These are phyloP conservation scores for Syrista parreyssii DNA, from an alignment of 2,888 invertebrate genomes.

Conservation along the genomic window DNA sequence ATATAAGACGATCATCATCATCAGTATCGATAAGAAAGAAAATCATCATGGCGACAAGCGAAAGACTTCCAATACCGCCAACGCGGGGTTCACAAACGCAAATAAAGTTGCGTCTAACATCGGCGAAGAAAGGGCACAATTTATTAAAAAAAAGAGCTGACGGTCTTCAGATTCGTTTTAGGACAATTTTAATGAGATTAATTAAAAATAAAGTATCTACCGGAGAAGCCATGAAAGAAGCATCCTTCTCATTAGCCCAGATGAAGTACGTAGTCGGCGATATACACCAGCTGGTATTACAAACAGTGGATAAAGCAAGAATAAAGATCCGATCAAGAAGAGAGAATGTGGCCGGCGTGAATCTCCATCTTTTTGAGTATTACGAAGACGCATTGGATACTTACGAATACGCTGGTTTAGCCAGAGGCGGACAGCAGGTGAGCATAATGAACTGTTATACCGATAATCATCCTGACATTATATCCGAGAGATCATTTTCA, in stretches of 20 bases:
- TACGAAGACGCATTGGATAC: slow-evolving; percentile 69
- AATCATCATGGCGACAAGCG: slow-evolving; percentile 22
- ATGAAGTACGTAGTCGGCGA: slow-evolving; percentile 75
- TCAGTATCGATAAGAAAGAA: too few relatives aligned
- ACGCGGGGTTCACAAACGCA: slow-evolving; percentile 69
- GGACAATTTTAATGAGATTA: slow-evolving; percentile 71
- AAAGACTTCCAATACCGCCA: slow-evolving; percentile 62
- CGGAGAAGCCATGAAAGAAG: slow-evolving; percentile 76
- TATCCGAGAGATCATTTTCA: slow-evolving; percentile 68
- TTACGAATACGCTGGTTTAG: slow-evolving; percentile 73
- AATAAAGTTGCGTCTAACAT: slow-evolving; percentile 72
- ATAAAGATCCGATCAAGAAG: slow-evolving; percentile 70
- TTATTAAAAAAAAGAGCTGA: slow-evolving; percentile 75
- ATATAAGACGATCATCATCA: too few relatives aligned
- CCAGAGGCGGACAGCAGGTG: slow-evolving; percentile 73
- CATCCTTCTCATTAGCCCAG: slow-evolving; percentile 74
- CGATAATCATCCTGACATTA: not conserved
- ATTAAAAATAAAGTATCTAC: slow-evolving; percentile 73
- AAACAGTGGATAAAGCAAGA: slow-evolving; percentile 74
- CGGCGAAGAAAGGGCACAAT: slow-evolving; percentile 74
- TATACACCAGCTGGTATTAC: slow-evolving; percentile 73
- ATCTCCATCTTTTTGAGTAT: slow-evolving; percentile 71
- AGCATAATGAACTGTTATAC: not conserved
- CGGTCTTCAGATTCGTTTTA: slow-evolving; percentile 72
- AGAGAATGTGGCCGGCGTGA: slow-evolving; percentile 75